Evolutionary conservation across 2,113 vertebrate species (phyloP).

Genomic region (Macaca mulatta): DNA sequence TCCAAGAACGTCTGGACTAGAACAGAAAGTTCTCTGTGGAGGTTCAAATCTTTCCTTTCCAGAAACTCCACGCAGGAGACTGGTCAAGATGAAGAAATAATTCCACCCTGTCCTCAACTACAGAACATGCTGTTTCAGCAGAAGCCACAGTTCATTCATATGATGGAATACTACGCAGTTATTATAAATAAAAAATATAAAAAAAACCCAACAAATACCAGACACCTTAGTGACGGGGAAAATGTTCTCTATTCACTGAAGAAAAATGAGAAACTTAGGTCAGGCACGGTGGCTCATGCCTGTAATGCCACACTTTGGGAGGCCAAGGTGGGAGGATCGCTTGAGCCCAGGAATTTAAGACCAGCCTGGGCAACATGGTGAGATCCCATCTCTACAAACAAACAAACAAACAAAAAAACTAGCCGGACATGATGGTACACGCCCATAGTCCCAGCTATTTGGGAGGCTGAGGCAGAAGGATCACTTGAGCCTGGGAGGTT

Average conservation of each 20-base stretch:
- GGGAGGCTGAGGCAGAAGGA: too few species aligned
- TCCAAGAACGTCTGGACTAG: neutral
- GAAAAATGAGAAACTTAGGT: neutral
- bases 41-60: neutral
- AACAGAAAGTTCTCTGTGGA: neutral
- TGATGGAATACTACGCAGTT: neutral
- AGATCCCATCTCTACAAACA: too few species aligned
- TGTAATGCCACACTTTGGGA: too few species aligned
- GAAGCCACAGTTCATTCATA: neutral
- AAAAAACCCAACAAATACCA: neutral
- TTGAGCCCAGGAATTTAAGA: too few species aligned
- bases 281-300: too few species aligned
- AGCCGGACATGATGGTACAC: too few species aligned
- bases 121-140: neutral
- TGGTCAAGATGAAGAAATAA: neutral
- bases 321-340: too few species aligned
- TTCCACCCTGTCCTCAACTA: neutral
- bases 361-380: too few species aligned
- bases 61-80: neutral
- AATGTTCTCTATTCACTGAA: neutral
- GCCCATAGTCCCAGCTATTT: too few species aligned
- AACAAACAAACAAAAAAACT: too few species aligned
- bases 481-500: too few species aligned
- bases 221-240: neutral
- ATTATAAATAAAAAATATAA: neutral